Evolutionary conservation across 1,140 invertebrate genomes (phyloP).

Genomic region (Drosophila tani): DNA sequence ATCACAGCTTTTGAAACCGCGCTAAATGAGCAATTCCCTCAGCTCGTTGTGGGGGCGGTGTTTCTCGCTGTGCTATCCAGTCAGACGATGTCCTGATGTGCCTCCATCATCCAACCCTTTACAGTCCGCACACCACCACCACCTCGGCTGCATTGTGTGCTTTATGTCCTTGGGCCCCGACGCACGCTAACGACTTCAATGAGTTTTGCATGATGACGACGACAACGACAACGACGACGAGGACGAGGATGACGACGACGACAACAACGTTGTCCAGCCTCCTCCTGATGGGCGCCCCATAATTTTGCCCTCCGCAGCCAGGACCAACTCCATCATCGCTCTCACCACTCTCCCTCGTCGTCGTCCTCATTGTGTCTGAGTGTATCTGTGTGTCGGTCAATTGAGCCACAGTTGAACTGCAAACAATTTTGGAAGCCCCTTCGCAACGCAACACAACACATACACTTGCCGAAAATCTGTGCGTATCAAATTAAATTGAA

Average conservation of each 20-base stretch:
- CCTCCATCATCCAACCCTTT: neutral
- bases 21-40: neutral
- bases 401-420: constrained; percentile 79
- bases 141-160: constrained; percentile 64
- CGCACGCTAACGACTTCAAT: constrained; percentile 78
- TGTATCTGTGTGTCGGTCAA: constrained; percentile 62
- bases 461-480: constrained; percentile 66
- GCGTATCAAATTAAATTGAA: constrained; percentile 81
- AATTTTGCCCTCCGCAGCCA: constrained; percentile 19
- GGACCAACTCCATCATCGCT: constrained; percentile 24
- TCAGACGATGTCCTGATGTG: constrained; percentile 29
- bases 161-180: constrained; percentile 67
- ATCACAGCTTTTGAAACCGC: neutral
- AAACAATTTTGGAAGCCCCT: constrained; percentile 68
- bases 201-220: constrained; percentile 78
- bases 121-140: neutral
- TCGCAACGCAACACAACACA: neutral
- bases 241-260: constrained; percentile 46
- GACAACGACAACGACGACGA: constrained; percentile 36
- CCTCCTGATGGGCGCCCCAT: constrained; percentile 43
- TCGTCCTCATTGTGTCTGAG: constrained; percentile 36
- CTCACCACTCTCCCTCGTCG: constrained; percentile 26
- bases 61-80: constrained; percentile 35
- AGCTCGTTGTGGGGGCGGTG: neutral
- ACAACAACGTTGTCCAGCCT: constrained; percentile 49